Evolutionary conservation across 2,888 invertebrate species (phyloP), one percentile per base, ranked within the genome.

Genomic region (Seira sanloemensis): DNA sequence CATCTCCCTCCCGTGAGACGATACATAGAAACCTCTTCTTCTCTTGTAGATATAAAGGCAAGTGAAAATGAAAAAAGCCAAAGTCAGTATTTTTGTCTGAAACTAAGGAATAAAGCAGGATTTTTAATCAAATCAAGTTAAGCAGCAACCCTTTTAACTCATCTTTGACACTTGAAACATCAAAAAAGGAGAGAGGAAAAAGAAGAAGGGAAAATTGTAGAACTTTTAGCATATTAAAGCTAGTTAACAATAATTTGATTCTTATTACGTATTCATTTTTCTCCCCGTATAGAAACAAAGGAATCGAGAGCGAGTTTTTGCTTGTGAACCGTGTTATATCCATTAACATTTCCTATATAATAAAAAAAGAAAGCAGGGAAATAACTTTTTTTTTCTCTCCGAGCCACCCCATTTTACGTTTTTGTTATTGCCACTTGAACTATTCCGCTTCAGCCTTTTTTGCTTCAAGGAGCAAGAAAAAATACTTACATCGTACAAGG

Each of bases 81-180:
- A 50, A 50, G 50, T 50, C 50, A 50, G 21, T 73, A 2, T 46
- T 46, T 71, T 46, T 7, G 21, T 12, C n/a, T 9, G 16, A 50
- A 50, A 50, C 5, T 50, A 50, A 50, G 50, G n/a, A 50, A 50
- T 50, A 50, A 50, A 50, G 50, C 50, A 50, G 50, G 25, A 18
- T 73, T 37, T 73, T 73, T 73, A 73, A 73, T 73, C 73, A 73
- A 73, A 73, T 73, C 73, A 73, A 73, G 24, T 26, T 62, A 73
- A 71, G 26, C 73, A 73, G 62, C 58, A 50, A 50, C 50, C 73
- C 62, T 26, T 73, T 73, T 58, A 37, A 21, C 73, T 73, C 73
- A 73, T 73, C 54, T 73, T 73, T 73, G 73, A 73, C 73, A 73
- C 73, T 73, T 73, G 58, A 73, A 73, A 58, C 54, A 73, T 73